Evolutionary conservation across 2,113 vertebrate genomes (phyloP).

Genomic region (Saguinus imperator): DNA sequence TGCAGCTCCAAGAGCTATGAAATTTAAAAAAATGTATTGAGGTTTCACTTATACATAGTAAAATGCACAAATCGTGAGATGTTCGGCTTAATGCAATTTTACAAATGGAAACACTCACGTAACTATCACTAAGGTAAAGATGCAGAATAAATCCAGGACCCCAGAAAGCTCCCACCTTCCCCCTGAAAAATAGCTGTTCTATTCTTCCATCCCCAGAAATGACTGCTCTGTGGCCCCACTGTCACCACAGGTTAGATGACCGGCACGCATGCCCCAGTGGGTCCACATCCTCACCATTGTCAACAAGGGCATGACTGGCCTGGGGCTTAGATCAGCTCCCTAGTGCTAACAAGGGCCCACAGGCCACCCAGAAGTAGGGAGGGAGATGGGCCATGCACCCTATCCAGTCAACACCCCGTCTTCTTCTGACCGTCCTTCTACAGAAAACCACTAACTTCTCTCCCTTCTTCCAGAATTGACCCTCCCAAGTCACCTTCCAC

Average conservation of each 20-base stretch:
- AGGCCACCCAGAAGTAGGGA: too few relatives aligned
- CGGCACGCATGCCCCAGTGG: accelerated
- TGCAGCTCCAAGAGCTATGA: background rate
- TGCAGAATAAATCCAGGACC: background rate
- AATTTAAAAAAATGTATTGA: background rate
- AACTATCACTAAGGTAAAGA: background rate
- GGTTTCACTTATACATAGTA: background rate
- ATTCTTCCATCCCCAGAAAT: background rate
- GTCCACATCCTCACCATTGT: background rate
- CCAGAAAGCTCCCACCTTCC: background rate
- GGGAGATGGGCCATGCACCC: background rate
- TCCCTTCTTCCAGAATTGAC: background rate
- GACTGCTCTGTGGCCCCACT: background rate
- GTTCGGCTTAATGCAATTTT: background rate
- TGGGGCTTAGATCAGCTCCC: too few relatives aligned
- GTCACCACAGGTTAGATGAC: background rate
- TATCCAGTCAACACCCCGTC: background rate
- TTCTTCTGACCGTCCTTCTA: background rate
- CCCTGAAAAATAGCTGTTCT: background rate
- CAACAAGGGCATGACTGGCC: background rate
- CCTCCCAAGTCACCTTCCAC: background rate
- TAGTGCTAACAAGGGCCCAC: background rate
- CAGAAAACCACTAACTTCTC: background rate
- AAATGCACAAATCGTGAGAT: background rate
- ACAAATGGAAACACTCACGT: background rate